Percentiles rank a stretch among this genome's conserved stretches.
These are phyloP conservation scores for Myotis daubentonii DNA, from an alignment of 2,797 vertebrate genomes.

Conservation along the genomic window DNA sequence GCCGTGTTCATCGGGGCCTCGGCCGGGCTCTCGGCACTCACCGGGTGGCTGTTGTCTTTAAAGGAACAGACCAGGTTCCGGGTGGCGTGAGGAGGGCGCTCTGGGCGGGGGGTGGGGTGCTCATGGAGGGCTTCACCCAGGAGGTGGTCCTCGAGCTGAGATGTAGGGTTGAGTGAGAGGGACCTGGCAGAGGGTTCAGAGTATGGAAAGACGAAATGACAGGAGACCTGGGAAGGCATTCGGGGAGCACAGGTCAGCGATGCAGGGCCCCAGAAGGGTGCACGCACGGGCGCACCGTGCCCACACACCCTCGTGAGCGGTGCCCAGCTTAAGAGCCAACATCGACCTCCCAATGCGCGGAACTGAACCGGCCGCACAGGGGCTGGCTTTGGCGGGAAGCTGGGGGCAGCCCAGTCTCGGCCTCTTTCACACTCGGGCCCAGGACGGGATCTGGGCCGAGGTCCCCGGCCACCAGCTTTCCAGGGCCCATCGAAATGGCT, in stretches of 20 bases:
- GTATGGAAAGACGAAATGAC: background rate
- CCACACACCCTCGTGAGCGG: background rate
- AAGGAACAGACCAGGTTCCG: background rate
- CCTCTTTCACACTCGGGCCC: background rate
- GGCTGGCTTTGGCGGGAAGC: background rate
- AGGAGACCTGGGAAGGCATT: background rate
- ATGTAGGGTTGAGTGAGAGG: background rate
- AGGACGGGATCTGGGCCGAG: background rate
- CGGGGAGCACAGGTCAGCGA: background rate
- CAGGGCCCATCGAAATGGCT: background rate
- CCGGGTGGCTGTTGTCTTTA: no score
- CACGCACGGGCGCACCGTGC: no score
- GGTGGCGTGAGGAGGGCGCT: background rate
- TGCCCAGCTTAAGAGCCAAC: background rate
- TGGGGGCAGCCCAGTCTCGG: background rate
- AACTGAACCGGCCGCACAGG: background rate
- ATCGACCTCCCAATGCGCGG: background rate
- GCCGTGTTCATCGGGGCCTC: fast-evolving
- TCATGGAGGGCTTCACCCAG: background rate
- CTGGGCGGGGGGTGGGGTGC: background rate
- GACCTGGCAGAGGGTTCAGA: background rate
- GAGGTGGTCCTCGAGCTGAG: background rate
- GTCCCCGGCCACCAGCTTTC: background rate
- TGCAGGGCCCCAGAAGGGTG: background rate
- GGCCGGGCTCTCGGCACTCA: background rate